Evolutionary conservation across 2,797 vertebrate species (phyloP), one percentile per base, ranked within the genome.

Genomic region (Hippoglossus hippoglossus): DNA sequence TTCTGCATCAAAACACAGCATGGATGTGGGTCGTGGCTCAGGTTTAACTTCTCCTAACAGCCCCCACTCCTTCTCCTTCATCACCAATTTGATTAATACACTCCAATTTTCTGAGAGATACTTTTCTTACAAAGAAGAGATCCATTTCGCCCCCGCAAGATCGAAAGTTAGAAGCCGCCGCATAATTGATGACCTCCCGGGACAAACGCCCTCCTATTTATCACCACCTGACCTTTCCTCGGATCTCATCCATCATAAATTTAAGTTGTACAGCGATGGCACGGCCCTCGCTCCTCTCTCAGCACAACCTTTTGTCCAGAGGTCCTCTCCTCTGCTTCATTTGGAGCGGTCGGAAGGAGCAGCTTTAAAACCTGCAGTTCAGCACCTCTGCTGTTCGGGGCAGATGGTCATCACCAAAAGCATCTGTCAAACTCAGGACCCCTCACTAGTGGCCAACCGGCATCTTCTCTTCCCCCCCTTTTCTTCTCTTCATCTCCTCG

Each of bases 201-300:
- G 94, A 94, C 87, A 94, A 94, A 93, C 94, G 90, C 94, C 95
- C 94, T 95, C 92, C 93, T 96, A 96, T 94, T 95, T 95, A 92
- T 95, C 91, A 94, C 86, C 93, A 94, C 87, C 84, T 97, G 96
- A 98, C 97, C 97, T 99, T 97, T 96, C 95, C 91, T 91, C 86
- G 86, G 72, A 84, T 89, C 94, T 95, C 96, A 98, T 99, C 96
- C 96, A 96, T 98, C 97, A 99, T 95, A 94, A 92, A 94, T 94
- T 98, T 97, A 97, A 97, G 96, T 97, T 96, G 96, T 96, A 96
- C 94, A 93, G 94, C 91, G 80, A 83, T 90, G 89, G 92, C 89
- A 85, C 50, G 88, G 94, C 93, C 95, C 91, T 90, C 91, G 87
- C 87, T 94, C 91, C 94, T 93, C 90, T 85, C 93, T 91, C 93